Evolutionary conservation across 2,113 vertebrate genomes (phyloP).

Genomic region (Hirundichthys speculiger): DNA sequence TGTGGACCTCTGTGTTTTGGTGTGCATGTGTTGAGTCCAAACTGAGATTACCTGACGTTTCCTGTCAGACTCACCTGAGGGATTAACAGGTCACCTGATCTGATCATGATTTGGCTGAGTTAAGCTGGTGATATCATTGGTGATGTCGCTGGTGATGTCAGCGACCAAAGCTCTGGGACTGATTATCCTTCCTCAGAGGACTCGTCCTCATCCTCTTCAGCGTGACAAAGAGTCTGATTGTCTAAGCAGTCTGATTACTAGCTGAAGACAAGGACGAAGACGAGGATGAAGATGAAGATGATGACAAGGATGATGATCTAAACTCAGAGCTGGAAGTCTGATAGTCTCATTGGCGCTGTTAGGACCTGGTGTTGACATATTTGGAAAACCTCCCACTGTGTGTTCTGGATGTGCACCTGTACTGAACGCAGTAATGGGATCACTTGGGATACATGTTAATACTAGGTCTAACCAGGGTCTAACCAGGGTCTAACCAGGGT

Average conservation of each 20-base stretch:
- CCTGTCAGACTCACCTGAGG: constrained; percentile 61
- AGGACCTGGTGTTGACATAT: no score
- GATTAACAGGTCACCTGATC: constrained; percentile 46
- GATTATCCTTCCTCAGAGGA: constrained; percentile 18
- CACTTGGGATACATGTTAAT: no score
- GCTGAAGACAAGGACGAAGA: not conserved
- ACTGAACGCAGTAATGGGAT: no score
- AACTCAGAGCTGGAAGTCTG: no score
- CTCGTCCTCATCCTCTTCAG: constrained; percentile 2
- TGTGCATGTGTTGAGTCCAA: constrained; percentile 38
- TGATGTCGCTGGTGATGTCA: constrained; percentile 49
- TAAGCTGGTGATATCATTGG: constrained; percentile 49
- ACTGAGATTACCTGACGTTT: constrained; percentile 30
- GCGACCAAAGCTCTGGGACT: not conserved
- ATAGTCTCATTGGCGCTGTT: no score
- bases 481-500: no score
- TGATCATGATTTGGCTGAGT: constrained; percentile 17
- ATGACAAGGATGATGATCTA: not conserved
- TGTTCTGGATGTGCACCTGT: no score
- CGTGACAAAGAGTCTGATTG: constrained; percentile 48
- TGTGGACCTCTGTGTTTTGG: constrained; percentile 1
- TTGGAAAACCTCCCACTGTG: no score
- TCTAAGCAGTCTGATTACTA: constrained; percentile 39
- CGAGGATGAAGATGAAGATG: not conserved
- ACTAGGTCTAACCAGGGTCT: no score